Percentiles rank a stretch among this genome's conserved stretches.
phyloP scores from a whole-genome alignment of 2,888 invertebrate genomes.

The Trissolcus japonicus region DNA sequence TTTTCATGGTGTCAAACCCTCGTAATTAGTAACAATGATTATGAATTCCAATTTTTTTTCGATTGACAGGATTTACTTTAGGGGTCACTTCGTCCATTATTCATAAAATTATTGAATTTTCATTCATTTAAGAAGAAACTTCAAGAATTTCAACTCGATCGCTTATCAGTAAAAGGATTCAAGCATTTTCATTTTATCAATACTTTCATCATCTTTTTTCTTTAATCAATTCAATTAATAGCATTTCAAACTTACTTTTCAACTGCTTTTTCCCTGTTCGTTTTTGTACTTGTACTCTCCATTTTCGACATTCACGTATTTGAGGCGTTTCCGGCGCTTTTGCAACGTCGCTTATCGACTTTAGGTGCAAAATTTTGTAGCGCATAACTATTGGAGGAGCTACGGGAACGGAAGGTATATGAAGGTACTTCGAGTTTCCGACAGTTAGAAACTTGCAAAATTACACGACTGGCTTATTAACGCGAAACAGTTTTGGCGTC shows the following conservation, averaged over 20 bases:
- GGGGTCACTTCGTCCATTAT: too few species aligned
- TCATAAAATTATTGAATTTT: too few species aligned
- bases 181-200: too few species aligned
- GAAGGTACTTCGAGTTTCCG: slow-evolving; percentile 23
- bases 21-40: too few species aligned
- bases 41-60: too few species aligned
- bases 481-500: slow-evolving; percentile 16
- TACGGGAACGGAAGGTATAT: slow-evolving; percentile 8
- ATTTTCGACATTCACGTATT: background rate
- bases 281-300: background rate
- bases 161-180: too few species aligned
- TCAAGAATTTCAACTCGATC: too few species aligned
- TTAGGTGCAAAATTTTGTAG: slow-evolving; percentile 5
- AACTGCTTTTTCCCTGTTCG: background rate
- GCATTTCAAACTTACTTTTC: background rate
- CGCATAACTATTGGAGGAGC: slow-evolving; percentile 2
- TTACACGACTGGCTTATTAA: slow-evolving; percentile 25
- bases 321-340: background rate
- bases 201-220: background rate
- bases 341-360: slow-evolving; percentile 4
- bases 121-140: too few species aligned
- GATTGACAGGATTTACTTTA: too few species aligned
- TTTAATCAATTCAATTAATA: background rate
- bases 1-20: too few species aligned
- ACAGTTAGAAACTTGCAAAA: slow-evolving; percentile 29